A percentile compares a stretch with the other conserved stretches of the same genome.
phyloP scores from a whole-genome alignment of 2,888 invertebrate genomes.

The Drosophila mercatorum region DNA sequence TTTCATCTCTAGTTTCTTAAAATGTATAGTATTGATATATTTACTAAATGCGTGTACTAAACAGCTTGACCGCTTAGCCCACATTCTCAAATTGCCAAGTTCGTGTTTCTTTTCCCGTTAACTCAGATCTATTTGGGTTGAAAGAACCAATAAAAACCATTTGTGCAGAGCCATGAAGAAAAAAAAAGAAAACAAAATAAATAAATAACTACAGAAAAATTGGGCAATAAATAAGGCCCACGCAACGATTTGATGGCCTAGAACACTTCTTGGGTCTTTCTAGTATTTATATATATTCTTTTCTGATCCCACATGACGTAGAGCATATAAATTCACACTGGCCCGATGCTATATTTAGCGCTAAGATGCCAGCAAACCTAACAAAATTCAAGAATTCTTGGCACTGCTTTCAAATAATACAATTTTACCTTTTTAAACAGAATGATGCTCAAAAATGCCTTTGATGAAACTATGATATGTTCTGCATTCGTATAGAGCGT shows the following conservation, averaged over 20 bases:
- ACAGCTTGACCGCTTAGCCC: conserved; percentile 9
- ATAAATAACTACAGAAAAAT: conserved; percentile 14
- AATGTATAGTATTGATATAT: neutral
- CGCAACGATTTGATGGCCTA: conserved; percentile 18
- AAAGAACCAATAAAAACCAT: conserved; percentile 16
- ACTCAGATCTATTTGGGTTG: conserved; percentile 11
- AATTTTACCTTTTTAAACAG: neutral
- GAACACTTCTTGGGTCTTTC: conserved; percentile 18
- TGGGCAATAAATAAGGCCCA: conserved; percentile 34
- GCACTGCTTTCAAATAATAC: neutral
- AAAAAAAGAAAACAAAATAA: neutral
- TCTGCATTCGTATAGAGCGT: neutral
- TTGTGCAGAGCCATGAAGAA: conserved; percentile 1
- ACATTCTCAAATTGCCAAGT: conserved; percentile 22
- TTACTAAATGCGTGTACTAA: neutral
- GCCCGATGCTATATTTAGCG: conserved; percentile 17
- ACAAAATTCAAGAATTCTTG: conserved; percentile 15
- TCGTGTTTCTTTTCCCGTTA: neutral
- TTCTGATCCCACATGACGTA: conserved; percentile 27
- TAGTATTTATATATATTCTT: neutral
- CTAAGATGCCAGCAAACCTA: neutral
- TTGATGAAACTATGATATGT: neutral
- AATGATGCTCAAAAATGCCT: neutral
- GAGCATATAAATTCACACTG: conserved; percentile 26
- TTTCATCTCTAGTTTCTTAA: neutral